Conservation (phyloP, 2,113 vertebrate genomes). For the Eubucco bourcierii region DNA sequence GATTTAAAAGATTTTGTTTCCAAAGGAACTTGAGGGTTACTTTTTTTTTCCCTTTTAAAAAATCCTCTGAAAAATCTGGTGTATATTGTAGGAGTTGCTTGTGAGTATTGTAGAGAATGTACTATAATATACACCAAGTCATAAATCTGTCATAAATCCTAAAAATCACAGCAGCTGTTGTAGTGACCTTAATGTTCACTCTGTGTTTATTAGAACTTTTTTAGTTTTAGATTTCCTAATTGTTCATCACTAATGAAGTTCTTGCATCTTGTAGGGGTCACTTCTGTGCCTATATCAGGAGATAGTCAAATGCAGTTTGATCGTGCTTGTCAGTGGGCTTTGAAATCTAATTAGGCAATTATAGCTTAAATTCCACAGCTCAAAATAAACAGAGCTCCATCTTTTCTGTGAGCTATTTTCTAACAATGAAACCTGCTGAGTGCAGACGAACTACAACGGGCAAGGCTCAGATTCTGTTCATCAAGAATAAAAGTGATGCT, state of each 20-base stretch:
- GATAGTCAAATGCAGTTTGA: not conserved
- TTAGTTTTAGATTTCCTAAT: not conserved
- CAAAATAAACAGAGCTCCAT: constrained; percentile 26
- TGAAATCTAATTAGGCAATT: constrained; percentile 60
- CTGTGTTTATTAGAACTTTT: not conserved
- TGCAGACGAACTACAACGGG: not conserved
- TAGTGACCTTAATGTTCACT: not conserved
- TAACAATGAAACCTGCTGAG: constrained; percentile 66
- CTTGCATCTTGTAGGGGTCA: not conserved
- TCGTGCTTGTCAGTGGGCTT: constrained; percentile 25
- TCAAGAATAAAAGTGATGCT: constrained; percentile 41
- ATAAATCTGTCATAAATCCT: constrained; percentile 10
- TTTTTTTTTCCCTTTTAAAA: fast-evolving
- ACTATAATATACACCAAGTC: not conserved
- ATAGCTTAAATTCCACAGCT: constrained; percentile 51
- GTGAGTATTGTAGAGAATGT: not conserved
- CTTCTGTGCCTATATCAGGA: not conserved
- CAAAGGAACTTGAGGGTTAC: not conserved
- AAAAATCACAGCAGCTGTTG: constrained; percentile 6
- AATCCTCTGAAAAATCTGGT: not conserved
- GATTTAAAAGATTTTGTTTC: not conserved
- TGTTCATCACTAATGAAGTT: not conserved
- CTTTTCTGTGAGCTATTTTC: constrained; percentile 59
- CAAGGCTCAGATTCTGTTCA: not conserved
- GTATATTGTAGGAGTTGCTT: not conserved